Base-by-base conservation (phyloP, 2,797 vertebrate genomes). In the Rhinogobio ventralis region DNA sequence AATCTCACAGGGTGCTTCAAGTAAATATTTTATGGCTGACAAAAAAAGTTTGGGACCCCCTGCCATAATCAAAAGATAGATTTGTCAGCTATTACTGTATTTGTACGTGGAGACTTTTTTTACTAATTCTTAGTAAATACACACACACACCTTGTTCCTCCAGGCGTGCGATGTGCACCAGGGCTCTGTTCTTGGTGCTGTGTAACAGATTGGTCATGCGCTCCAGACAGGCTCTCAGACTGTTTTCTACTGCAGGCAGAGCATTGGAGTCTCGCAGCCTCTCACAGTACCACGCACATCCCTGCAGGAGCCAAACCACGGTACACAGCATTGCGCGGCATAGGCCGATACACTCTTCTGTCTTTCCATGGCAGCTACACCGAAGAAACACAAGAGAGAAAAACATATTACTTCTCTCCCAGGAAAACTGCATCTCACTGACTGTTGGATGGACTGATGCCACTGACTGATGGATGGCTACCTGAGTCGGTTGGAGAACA, bases 401-500 rank as follows among this genome's bases (percentile, higher is more conserved):
- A 49, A n/a, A 19, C 7, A 23, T 19, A 17, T 42, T 42, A 60
- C 5, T 28, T 64, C 15, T 11, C 0, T 33, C 28, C 49, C 17
- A 33, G 4, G 11, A 76, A 77, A 53, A 39, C 14, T 51, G 42
- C 9, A 17, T 78, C 53, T 62, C 42, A 42, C 5, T 62, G 67
- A 51, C 67, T 36, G 5, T 19, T 42, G 15, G 23, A 68, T 3
- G 2, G 42, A 25, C 14, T 28, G 13, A n/a, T 23, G 25, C 9
- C 19, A 36, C n/a, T 25, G 19, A 75, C 2, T 5, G 33, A 20
- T 0, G 25, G 20, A 36, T 20, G 15, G 20, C 25, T 86, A 96
- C 98, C 97, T 98, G 83, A 99, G 96, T 57, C 95, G 95, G 91
- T 97, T 96, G 88, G 96, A 97, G 91, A 99, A 99, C 97, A 99